Percentiles rank a stretch among this genome's conserved stretches.
Evolutionary conservation across 2,888 invertebrate genomes (phyloP).

Genomic region (Caenorhabditis doughertyi): DNA sequence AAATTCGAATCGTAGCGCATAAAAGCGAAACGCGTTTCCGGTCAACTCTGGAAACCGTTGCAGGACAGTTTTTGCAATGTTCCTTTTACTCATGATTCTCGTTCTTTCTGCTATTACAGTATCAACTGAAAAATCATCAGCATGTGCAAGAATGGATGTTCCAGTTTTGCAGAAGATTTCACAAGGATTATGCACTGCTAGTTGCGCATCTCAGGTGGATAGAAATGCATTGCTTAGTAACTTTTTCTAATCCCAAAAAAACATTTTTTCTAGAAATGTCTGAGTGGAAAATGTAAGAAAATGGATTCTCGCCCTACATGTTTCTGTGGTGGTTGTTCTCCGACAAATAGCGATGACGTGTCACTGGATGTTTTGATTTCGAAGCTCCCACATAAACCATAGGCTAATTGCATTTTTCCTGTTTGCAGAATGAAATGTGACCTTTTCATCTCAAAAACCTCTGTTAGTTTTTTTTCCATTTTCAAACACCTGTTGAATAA

Average conservation of each 20-base stretch:
- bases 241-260: not conserved
- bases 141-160: conserved; percentile 60
- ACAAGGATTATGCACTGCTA: conserved; percentile 50
- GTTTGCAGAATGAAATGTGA: conserved; percentile 48
- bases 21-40: conserved; percentile 44
- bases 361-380: conserved; percentile 10
- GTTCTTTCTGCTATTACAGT: not conserved
- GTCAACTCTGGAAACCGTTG: conserved; percentile 16
- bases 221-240: not conserved
- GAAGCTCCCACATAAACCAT: conserved; percentile 22
- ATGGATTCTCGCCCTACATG: conserved; percentile 23
- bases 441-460: conserved; percentile 50
- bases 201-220: conserved; percentile 51
- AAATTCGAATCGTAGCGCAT: conserved; percentile 13
- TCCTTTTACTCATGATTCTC: conserved; percentile 1
- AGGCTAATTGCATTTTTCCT: conserved; percentile 16
- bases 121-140: conserved; percentile 11
- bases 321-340: conserved; percentile 20
- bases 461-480: conserved; percentile 15
- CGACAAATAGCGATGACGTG: not conserved
- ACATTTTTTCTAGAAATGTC: conserved; percentile 13
- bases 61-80: conserved; percentile 33
- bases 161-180: conserved; percentile 44
- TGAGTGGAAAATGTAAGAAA: conserved; percentile 35
- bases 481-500: conserved; percentile 53